phyloP scores from a whole-genome alignment of 1,140 invertebrate species.

The Drosophila paulistorum region DNA sequence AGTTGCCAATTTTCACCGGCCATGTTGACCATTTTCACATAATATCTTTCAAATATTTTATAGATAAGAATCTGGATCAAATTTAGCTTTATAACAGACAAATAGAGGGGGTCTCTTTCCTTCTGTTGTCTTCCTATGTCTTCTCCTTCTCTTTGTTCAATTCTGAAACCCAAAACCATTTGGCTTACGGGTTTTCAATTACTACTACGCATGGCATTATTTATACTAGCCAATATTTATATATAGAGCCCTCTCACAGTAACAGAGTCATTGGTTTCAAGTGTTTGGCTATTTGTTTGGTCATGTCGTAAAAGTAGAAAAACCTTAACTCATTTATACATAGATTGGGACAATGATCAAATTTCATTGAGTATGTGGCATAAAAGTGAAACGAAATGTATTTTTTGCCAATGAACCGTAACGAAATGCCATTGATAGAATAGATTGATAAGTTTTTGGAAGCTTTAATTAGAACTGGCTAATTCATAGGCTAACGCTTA shows the following conservation, averaged over 20 bases:
- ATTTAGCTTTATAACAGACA: too few species aligned
- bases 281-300: neutral
- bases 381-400: neutral
- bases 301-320: conserved; percentile 8
- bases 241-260: neutral
- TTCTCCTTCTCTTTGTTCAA: neutral
- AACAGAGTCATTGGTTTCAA: neutral
- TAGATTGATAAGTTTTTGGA: neutral
- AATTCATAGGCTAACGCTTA: conserved; percentile 46
- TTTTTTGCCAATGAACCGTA: neutral
- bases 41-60: too few species aligned
- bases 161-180: neutral
- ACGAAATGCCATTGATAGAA: neutral
- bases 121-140: too few species aligned
- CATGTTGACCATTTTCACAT: too few species aligned
- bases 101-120: too few species aligned
- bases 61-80: too few species aligned
- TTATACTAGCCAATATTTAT: conserved; percentile 14
- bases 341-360: neutral
- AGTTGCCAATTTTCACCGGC: too few species aligned
- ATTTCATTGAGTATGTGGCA: conserved; percentile 1
- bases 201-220: neutral
- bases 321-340: neutral
- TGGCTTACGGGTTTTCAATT: neutral
- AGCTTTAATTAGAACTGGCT: conserved; percentile 23